Evolutionary conservation across 2,888 invertebrate genomes (phyloP), one percentile per base, ranked within the genome.

Genomic region (Crematogaster levior): DNA sequence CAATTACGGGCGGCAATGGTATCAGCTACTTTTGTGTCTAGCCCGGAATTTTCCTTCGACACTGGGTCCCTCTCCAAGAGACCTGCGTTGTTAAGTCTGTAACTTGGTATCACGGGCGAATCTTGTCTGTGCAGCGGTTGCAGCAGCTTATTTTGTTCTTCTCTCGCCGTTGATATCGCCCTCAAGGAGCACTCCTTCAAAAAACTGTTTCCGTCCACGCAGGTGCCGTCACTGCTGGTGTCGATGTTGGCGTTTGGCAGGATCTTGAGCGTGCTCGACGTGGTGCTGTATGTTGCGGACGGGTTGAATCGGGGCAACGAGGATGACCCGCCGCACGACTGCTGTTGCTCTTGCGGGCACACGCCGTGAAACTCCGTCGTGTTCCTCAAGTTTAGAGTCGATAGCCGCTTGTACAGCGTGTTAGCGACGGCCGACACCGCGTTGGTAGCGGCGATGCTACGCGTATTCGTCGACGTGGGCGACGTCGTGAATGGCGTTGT

Each of bases 231-330:
- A 9, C 85, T 3, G 40, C 61, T 37, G 21, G 2, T 85, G 37
- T 48, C 24, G 0, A 34, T 53, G 6, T 88, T 82, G 40, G 90
- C 90, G 1, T 91, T 79, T 46, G 92, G 91, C 0, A 91, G 90
- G 3, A 93, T 92, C 0, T 93, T 77, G 4, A 94, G 63, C 1
- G 93, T 90, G 82, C 91, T 92, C 10, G 92, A 70, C 6, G 92
- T 66, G 9, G 91, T 86, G n/a, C 56, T 68, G 10, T 90, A 89
- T 6, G 84, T 72, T 53, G 89, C 86, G 51, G 90, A 81, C 63
- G 87, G 85, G 51, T 18, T 10, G 18, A 87, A 86, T 18, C 74
- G 27, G 51, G 89, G 74, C 21, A 82, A 51, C 24, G 88, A 70
- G 43, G 88, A 58, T 10, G 91, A 81, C n/a, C 86, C 56, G 18